Evolutionary conservation across 2,888 invertebrate genomes (phyloP), one percentile per base, ranked within the genome.

Genomic region (Ormyrus rosae): DNA sequence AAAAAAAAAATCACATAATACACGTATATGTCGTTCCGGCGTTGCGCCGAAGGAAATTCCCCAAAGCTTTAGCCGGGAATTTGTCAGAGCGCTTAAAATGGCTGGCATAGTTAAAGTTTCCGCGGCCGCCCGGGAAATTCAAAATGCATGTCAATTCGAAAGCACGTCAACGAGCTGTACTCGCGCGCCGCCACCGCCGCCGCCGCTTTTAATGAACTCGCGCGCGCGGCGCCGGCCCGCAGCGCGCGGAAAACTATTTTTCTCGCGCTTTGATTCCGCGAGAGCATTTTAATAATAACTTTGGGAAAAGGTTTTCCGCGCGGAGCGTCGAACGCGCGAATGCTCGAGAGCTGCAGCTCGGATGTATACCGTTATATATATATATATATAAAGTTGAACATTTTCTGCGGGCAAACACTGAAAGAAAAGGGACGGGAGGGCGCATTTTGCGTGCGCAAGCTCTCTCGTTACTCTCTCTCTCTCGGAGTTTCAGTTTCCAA

Each of bases 231-330:
- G 61, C 19, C 19, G 19, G 8, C 56, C 11, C n/a, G 10, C 56
- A 46, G 48, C 64, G 48, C 63, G 48, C 64, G 48, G 10, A 10
- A 7, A 11, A n/a, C 64, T 48, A 34, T 34, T 34, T 34, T 34
- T 34, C 34, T 34, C 34, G 34, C 34, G 2, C 34, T 34, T 34
- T 34, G 34, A 34, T 34, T 34, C n/a, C n/a, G 8, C 51, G 19
- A n/a, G 19, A 11, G 45, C 61, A 64, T 73, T 73, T 73, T 55
- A 73, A 64, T 64, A 73, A 73, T 73, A 73, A 73, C 45, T 73
- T 64, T 61, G n/a, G 11, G 53, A 55, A 53, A 72, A n/a, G 53
- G 50, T 68, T 50, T 55, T 19, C 53, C 9, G 7, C 50, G 3
- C 3, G 2, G 3, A 7, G 48, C 34, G 1, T 34, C 11, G 53